phyloP scores from a whole-genome alignment of 37 sponge, comb jelly and placozoan species.

The Halichondria panicea region DNA sequence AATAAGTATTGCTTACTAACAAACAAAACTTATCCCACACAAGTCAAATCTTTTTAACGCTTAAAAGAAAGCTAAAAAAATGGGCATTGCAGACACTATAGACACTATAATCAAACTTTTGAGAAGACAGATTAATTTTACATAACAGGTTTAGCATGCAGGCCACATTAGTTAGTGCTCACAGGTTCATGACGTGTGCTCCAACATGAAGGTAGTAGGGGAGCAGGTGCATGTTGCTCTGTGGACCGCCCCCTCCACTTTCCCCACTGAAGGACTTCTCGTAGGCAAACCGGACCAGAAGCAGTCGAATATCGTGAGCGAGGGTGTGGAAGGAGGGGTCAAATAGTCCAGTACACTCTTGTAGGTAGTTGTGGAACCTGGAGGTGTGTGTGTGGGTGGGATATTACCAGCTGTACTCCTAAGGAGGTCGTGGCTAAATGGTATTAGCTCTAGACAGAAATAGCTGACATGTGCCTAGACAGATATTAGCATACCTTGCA shows the following conservation, averaged over 20 bases:
- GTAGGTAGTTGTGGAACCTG: constrained; percentile 72
- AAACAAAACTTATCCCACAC: no score
- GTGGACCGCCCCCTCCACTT: constrained; percentile 91
- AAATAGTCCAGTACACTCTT: constrained; percentile 74
- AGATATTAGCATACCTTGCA: no score
- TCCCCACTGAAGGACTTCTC: constrained; percentile 93
- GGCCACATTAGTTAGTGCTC: not conserved
- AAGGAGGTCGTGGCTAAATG: no score
- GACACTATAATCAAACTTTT: no score
- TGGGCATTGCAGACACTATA: not conserved
- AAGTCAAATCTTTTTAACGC: no score
- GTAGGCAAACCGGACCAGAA: constrained; percentile 79
- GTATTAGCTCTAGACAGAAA: no score
- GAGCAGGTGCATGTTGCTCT: constrained; percentile 84
- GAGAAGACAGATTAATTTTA: not conserved
- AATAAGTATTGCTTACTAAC: not conserved
- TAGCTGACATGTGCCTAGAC: no score
- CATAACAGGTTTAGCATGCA: not conserved
- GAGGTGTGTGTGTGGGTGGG: not conserved
- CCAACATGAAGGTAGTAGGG: constrained; percentile 83
- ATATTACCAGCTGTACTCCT: no score
- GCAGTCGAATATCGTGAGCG: constrained; percentile 75
- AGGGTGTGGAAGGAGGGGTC: constrained; percentile 63
- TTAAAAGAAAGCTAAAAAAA: not conserved
- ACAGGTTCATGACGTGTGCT: constrained; percentile 78